Base-by-base conservation (phyloP, 2,113 vertebrate species). In the Monopterus albus region DNA sequence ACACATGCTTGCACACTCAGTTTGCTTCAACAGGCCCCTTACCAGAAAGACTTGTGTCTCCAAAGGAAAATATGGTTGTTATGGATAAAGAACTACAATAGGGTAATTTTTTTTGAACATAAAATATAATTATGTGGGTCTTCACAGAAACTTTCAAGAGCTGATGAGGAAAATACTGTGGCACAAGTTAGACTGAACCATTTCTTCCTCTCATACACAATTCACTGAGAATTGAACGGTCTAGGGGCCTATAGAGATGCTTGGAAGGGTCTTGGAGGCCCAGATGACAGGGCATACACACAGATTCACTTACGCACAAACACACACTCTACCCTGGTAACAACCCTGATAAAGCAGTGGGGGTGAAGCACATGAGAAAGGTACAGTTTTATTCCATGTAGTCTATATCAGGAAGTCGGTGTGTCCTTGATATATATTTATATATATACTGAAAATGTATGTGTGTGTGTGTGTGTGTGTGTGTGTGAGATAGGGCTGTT, bases 401-500 rank as follows among this genome's bases (percentile, higher is more conserved):
- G 51, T 56, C 35, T 61, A 72, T 71, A 58, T 63, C 42, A 40
- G 29, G 31, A 47, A 64, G 23, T 56, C 23, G 63, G 23, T 60
- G 51, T 72, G 64, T 72, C 26, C 58, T 63, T 58, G n/a, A n/a
- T n/a, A n/a, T n/a, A n/a, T n/a, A n/a, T n/a, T n/a, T 20, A 72
- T 82, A 57, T 64, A 25, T 62, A 42, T 50, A 17, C n/a, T 25
- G 15, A 31, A 20, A 40, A 39, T 56, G 47, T 42, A 31, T 12
- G 47, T 67, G 35, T 75, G 53, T 74, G 21, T 49, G 40, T 50
- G 63, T 69, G 59, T 67, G 36, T 62, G 18, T 31, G 29, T 7
- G 29, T n/a, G n/a, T 73, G 21, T 49, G 40, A 78, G 79, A 76
- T 75, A 70, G 78, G 76, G 59, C 72, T 89, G 78, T 90, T 85